These are phyloP conservation scores for Garra rufa DNA, from an alignment of 2,113 vertebrate species.

Conservation along the genomic window DNA sequence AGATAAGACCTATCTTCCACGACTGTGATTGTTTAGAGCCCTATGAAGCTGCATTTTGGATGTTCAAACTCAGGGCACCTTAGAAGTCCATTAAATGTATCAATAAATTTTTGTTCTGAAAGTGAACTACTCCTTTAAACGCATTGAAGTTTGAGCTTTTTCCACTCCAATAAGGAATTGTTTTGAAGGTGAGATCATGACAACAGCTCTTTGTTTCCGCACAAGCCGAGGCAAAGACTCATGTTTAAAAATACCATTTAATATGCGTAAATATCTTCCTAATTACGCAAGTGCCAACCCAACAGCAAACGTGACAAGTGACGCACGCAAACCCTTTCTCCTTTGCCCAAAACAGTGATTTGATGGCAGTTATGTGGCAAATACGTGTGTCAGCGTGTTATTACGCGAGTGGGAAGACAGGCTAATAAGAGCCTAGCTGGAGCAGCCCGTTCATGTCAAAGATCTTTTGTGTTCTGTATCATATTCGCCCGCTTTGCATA, in stretches of 20 bases:
- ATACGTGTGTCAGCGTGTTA: conserved; percentile 65
- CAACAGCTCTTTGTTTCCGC: background rate
- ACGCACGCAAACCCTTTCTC: background rate
- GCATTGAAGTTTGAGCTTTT: background rate
- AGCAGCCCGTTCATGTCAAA: conserved; percentile 62
- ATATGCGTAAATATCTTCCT: conserved; percentile 28
- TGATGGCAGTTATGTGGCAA: conserved; percentile 59
- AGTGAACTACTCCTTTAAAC: no score
- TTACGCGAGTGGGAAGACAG: conserved; percentile 71
- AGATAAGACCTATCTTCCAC: no score
- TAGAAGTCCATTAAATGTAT: no score
- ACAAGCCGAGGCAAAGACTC: conserved; percentile 11
- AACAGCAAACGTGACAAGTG: conserved; percentile 45
- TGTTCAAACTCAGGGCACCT: no score
- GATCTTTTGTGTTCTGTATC: conserved; percentile 66
- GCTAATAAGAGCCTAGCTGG: conserved; percentile 72
- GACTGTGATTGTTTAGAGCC: no score
- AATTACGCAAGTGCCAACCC: conserved; percentile 23
- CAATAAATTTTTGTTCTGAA: no score
- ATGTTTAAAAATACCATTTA: conserved; percentile 22
- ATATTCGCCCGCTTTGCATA: conserved; percentile 65
- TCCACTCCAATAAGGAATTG: background rate
- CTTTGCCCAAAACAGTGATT: conserved; percentile 62
- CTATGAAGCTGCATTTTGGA: no score
- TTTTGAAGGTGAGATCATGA: background rate